Percentiles rank a stretch among this genome's conserved stretches.
Evolutionary conservation across 2,888 invertebrate genomes (phyloP).

Genomic region (Eudemis profundana): DNA sequence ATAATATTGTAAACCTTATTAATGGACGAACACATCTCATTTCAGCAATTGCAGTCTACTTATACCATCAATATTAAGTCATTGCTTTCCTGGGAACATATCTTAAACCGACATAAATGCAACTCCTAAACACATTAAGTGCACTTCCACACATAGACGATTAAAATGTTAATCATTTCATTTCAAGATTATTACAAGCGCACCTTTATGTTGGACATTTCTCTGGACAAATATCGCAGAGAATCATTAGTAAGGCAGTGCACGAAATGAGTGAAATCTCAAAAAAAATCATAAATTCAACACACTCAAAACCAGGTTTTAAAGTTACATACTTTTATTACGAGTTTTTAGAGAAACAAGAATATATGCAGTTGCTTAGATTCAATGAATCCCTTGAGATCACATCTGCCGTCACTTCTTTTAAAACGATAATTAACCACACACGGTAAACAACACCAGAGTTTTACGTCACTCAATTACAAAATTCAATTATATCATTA

Average conservation of each 20-base stretch:
- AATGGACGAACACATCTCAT: conserved; percentile 85
- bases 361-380: conserved; percentile 58
- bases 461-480: conserved; percentile 54
- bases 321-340: conserved; percentile 54
- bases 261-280: conserved; percentile 62
- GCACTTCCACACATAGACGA: conserved; percentile 65
- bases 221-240: conserved; percentile 51
- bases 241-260: conserved; percentile 64
- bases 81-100: conserved; percentile 75
- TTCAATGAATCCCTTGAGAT: conserved; percentile 77
- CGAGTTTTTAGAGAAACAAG: conserved; percentile 50
- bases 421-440: conserved; percentile 63
- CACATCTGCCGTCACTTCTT: conserved; percentile 61
- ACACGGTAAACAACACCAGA: conserved; percentile 71
- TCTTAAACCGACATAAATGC: conserved; percentile 64
- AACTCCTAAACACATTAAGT: conserved; percentile 71
- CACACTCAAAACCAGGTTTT: conserved; percentile 56
- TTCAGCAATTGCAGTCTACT: conserved; percentile 84
- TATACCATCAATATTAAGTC: conserved; percentile 73
- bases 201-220: conserved; percentile 40
- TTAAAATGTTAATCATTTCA: conserved; percentile 58
- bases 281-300: conserved; percentile 57
- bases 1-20: conserved; percentile 74
- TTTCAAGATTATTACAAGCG: conserved; percentile 51
- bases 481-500: conserved; percentile 23